A percentile compares a stretch with the other conserved stretches of the same genome.
Conservation (phyloP, 2,797 vertebrate species). For the Capromys pilorides region DNA sequence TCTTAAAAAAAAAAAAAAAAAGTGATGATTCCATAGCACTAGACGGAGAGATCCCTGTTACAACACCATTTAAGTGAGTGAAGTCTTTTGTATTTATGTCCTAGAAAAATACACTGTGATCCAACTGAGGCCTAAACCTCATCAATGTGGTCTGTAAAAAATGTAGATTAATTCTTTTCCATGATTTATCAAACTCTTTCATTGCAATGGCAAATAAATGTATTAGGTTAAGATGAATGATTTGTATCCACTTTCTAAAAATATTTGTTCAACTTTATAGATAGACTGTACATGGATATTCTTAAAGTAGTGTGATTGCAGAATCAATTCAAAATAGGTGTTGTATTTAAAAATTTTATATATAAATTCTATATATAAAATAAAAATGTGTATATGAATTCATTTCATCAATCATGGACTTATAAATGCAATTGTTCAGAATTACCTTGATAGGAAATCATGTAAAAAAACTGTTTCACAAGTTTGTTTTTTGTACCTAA, state of each 20-base stretch:
- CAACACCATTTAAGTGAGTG: not conserved
- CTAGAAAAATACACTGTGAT: not conserved
- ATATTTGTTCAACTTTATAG: constrained; percentile 32
- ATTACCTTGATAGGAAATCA: constrained; percentile 40
- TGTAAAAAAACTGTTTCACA: constrained; percentile 36
- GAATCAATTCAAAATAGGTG: constrained; percentile 47
- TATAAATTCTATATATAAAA: not conserved
- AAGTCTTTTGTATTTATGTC: constrained; percentile 34
- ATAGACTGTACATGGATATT: not conserved
- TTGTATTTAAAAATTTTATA: constrained; percentile 51
- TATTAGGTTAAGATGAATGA: not conserved
- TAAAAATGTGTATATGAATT: not conserved
- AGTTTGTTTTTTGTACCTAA: constrained; percentile 46
- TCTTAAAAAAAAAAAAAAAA: not conserved
- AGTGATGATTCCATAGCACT: not conserved
- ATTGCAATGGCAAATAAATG: not conserved
- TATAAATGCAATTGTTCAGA: constrained; percentile 8
- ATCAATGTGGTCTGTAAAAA: constrained; percentile 1
- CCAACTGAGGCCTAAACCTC: not conserved
- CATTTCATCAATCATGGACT: not conserved
- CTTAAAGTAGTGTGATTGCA: not conserved
- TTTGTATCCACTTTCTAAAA: constrained; percentile 35
- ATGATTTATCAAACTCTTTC: constrained; percentile 19
- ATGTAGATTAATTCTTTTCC: constrained; percentile 38
- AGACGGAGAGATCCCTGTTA: not conserved